Conservation (phyloP, 2,888 invertebrate genomes). For the Pristionchus arcanus region DNA sequence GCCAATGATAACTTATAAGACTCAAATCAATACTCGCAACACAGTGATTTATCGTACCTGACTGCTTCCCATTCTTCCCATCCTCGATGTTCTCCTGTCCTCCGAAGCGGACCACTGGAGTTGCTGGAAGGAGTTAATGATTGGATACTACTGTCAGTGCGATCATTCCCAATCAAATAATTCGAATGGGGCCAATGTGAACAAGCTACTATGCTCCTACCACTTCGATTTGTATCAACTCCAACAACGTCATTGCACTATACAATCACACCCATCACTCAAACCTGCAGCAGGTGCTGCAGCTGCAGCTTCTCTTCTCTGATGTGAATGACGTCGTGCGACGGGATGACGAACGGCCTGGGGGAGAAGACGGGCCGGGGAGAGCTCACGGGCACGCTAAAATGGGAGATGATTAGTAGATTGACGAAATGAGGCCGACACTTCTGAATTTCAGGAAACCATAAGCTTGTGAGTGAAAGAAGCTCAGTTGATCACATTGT, state of each 20-base stretch:
- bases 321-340: not conserved
- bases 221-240: too few relatives aligned
- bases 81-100: not conserved
- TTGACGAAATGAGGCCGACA: not conserved
- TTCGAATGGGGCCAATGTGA: not conserved
- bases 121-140: not conserved
- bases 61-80: not conserved
- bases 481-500: too few relatives aligned
- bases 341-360: not conserved
- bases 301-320: not conserved
- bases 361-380: not conserved
- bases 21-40: not conserved
- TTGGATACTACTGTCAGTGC: not conserved
- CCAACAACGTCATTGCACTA: too few relatives aligned
- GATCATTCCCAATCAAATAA: not conserved
- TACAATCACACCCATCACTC: too few relatives aligned
- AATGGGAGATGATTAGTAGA: not conserved
- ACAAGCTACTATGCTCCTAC: too few relatives aligned
- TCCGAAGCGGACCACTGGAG: not conserved
- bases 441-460: not conserved
- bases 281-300: constrained; percentile 17
- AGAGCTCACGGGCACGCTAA: constrained; percentile 12
- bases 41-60: not conserved
- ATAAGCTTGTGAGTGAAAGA: not conserved
- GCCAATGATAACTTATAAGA: too few relatives aligned